phyloP scores from a whole-genome alignment of 1,140 invertebrate species.

The Mylabris phalerata region DNA sequence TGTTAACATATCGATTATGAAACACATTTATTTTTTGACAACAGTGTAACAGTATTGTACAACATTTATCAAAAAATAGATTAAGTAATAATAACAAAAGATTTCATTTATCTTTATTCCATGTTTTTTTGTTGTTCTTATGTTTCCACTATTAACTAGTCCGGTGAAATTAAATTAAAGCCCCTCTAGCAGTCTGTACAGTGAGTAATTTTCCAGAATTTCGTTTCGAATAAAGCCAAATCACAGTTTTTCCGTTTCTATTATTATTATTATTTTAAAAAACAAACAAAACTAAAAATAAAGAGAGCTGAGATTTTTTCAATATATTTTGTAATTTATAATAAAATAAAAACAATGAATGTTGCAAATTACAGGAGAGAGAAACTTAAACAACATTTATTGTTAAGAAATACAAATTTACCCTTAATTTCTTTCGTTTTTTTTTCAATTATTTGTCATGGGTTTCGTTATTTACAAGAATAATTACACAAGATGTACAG shows the following conservation, averaged over 20 bases:
- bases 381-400: too few species aligned
- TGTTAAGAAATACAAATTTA: too few species aligned
- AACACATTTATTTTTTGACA: conserved; percentile 17
- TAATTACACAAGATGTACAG: conserved; percentile 39
- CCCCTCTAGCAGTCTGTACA: conserved; percentile 37
- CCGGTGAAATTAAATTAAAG: conserved; percentile 34
- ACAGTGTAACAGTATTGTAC: conserved; percentile 16
- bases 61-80: conserved; percentile 17
- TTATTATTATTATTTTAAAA: too few species aligned
- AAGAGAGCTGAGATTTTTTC: neutral
- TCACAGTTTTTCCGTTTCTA: too few species aligned
- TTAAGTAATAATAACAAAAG: conserved; percentile 18
- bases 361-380: too few species aligned
- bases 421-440: neutral
- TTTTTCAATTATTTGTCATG: conserved; percentile 8
- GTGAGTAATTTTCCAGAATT: conserved; percentile 34
- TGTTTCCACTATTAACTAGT: too few species aligned
- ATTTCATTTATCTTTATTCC: conserved; percentile 14
- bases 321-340: neutral
- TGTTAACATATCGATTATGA: conserved; percentile 3
- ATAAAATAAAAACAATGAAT: too few species aligned
- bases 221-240: too few species aligned
- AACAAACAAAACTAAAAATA: neutral
- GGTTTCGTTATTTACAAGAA: conserved; percentile 29
- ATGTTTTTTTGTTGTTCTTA: too few species aligned